These are phyloP conservation scores for Ochropacha duplaris DNA, from an alignment of 2,888 invertebrate genomes.

Conservation along the genomic window DNA sequence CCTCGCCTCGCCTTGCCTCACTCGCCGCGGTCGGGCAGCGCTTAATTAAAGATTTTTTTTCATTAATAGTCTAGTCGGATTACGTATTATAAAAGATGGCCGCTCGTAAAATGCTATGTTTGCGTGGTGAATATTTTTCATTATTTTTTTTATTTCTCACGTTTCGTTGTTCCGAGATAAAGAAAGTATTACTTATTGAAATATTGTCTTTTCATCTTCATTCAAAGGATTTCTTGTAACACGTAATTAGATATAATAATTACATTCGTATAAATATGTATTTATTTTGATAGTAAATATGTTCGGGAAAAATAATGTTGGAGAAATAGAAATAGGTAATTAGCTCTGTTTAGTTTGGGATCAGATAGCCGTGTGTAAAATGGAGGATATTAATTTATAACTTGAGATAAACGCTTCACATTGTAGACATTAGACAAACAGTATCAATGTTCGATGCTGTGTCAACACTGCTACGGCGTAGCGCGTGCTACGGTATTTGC, in stretches of 20 bases:
- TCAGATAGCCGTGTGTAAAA: too few species aligned
- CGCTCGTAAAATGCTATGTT: background rate
- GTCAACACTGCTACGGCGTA: background rate
- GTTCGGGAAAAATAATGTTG: too few species aligned
- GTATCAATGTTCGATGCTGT: background rate
- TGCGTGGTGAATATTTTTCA: background rate
- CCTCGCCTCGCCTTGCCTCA: background rate
- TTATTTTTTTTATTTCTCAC: background rate
- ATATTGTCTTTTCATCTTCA: background rate
- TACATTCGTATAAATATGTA: too few species aligned
- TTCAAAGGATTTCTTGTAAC: background rate
- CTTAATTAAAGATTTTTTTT: slow-evolving; percentile 5
- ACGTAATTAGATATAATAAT: too few species aligned
- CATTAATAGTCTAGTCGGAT: slow-evolving; percentile 3
- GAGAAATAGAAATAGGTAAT: too few species aligned
- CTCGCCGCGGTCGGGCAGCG: background rate
- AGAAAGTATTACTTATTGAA: background rate
- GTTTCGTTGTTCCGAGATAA: background rate
- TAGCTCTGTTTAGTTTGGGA: too few species aligned
- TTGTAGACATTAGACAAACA: background rate
- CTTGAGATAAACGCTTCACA: background rate
- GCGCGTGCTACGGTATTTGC: background rate
- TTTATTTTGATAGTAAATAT: too few species aligned
- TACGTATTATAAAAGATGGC: background rate
- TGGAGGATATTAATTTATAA: too few species aligned